phyloP scores from a whole-genome alignment of 2,888 invertebrate species.

The Drosophila limbata region DNA sequence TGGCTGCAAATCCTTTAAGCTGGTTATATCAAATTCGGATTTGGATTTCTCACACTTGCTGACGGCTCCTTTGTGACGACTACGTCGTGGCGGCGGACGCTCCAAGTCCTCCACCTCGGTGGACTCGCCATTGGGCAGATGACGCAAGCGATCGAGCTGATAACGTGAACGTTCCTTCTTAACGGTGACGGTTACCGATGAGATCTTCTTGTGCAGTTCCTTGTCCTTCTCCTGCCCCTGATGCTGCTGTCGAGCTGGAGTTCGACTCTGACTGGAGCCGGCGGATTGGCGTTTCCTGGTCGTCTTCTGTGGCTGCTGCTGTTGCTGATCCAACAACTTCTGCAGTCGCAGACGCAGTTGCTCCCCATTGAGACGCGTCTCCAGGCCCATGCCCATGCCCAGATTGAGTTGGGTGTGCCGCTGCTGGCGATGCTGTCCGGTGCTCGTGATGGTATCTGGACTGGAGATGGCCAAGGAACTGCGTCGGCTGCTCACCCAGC shows the following conservation, averaged over 20 bases:
- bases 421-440: conserved; percentile 57
- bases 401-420: conserved; percentile 68
- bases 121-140: conserved; percentile 76
- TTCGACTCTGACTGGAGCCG: conserved; percentile 64
- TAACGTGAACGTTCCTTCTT: conserved; percentile 80
- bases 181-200: conserved; percentile 80
- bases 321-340: conserved; percentile 86
- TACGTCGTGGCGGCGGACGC: conserved; percentile 68
- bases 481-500: conserved; percentile 93
- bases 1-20: conserved; percentile 87
- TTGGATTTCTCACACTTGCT: conserved; percentile 86
- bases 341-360: conserved; percentile 89
- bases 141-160: conserved; percentile 69
- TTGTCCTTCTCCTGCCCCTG: conserved; percentile 56
- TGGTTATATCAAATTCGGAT: conserved; percentile 87
- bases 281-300: conserved; percentile 64
- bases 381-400: conserved; percentile 80
- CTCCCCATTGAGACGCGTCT: conserved; percentile 87
- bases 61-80: conserved; percentile 57
- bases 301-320: conserved; percentile 77
- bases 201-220: conserved; percentile 81
- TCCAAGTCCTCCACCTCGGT: conserved; percentile 82
- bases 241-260: conserved; percentile 56
- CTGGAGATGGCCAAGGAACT: conserved; percentile 88
- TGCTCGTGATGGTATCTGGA: conserved; percentile 86